Percentiles rank a stretch among this genome's conserved stretches.
Evolutionary conservation across 1,140 invertebrate genomes (phyloP).

Genomic region (Drosophila ercepeae): DNA sequence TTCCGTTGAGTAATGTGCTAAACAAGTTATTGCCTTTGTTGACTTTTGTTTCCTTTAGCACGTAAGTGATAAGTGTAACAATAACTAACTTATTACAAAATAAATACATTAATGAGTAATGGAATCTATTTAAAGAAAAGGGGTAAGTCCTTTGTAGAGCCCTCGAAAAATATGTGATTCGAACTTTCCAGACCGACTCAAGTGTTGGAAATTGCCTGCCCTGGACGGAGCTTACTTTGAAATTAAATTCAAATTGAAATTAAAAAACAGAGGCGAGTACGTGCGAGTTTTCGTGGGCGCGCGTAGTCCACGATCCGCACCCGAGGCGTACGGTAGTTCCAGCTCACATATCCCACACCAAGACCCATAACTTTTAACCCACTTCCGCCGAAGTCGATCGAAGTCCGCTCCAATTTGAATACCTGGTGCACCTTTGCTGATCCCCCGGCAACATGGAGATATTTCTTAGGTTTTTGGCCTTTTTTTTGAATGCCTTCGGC

Average conservation of each 20-base stretch:
- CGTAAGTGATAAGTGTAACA: conserved; percentile 74
- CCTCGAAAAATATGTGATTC: no score
- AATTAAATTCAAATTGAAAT: conserved; percentile 48
- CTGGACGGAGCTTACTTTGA: conserved; percentile 14
- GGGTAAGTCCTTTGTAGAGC: neutral
- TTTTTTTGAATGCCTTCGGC: conserved; percentile 48
- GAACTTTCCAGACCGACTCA: conserved; percentile 1
- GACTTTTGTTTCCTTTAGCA: conserved; percentile 52
- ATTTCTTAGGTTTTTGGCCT: conserved; percentile 49
- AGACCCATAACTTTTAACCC: neutral
- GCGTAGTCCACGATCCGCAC: conserved; percentile 46
- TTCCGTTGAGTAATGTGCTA: conserved; percentile 42
- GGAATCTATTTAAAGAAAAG: neutral
- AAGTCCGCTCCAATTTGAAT: conserved; percentile 43
- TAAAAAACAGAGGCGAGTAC: conserved; percentile 5
- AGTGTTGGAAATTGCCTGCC: neutral
- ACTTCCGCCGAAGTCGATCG: conserved; percentile 10
- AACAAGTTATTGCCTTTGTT: conserved; percentile 32
- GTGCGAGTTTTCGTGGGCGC: conserved; percentile 15
- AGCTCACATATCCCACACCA: neutral
- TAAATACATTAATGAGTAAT: conserved; percentile 54
- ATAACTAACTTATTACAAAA: conserved; percentile 77
- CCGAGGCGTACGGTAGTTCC: conserved; percentile 24
- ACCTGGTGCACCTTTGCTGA: conserved; percentile 17
- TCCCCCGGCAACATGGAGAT: conserved; percentile 55